Evolutionary conservation across 1,140 invertebrate genomes (phyloP), one percentile per base, ranked within the genome.

Genomic region (Musca domestica): DNA sequence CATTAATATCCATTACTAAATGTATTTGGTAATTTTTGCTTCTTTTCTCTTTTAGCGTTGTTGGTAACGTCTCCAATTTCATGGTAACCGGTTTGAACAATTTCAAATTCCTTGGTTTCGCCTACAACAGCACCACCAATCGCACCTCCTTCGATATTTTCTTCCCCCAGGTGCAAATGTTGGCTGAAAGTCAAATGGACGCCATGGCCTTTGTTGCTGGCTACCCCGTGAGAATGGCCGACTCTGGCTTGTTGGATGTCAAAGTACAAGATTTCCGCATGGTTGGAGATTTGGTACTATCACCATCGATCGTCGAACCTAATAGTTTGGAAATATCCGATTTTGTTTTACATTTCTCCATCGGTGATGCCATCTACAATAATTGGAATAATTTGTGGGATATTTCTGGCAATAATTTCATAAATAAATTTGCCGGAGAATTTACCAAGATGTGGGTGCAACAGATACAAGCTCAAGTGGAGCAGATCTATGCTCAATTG

Each of bases 361-460:
- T 78, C 65, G 73, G 68, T 2, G 71, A 71, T 20, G 58, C 71
- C 0, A 61, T 61, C 7, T 41, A 71, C 2, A 69, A 77, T 27
- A 77, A 74, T 69, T 76, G 76, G 76, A 75, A 77, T 56, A 54
- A 67, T 0, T 34, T 77, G 30, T 72, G 69, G 75, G 67, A 69
- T 52, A 74, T 76, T 58, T 67, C 76, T 0, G 41, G 41, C 47
- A 77, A 77, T 69, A 71, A 74, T 22, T 74, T 74, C 19, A 63
- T 47, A 20, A 76, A 78, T 34, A 19, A 51, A 1, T 65, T 14
- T 6, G 52, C 48, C 2, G 48, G 69, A 56, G 48, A 70, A 6
- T 14, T 68, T 0, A 2, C 63, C 2, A 52, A 67, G 0, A 58
- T 74, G 1, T 46, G 65, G 6, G 69, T 65, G 0, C 23, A 74